Conservation (phyloP, 2,888 invertebrate species). For the Eueremaeus valkanovi region DNA sequence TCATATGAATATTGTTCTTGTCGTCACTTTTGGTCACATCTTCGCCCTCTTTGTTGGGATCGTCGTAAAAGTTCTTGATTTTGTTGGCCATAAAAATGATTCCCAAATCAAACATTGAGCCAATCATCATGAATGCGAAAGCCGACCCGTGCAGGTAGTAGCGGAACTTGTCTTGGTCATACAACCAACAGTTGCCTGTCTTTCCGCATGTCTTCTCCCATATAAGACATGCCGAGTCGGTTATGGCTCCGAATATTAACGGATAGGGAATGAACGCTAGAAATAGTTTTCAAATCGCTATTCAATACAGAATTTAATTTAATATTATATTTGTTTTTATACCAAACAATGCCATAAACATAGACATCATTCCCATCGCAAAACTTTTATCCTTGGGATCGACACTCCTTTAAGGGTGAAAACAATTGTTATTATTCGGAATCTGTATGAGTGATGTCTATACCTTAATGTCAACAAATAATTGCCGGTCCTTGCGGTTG, state of each 20-base stretch:
- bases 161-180: slow-evolving; percentile 47
- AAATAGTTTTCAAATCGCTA: background rate
- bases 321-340: background rate
- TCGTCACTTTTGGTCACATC: no score
- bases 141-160: slow-evolving; percentile 45
- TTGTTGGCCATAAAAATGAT: slow-evolving; percentile 43
- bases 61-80: slow-evolving; percentile 44
- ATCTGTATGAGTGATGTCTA: no score
- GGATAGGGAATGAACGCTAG: slow-evolving; percentile 48
- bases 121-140: slow-evolving; percentile 43
- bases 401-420: slow-evolving; percentile 43
- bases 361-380: slow-evolving; percentile 45
- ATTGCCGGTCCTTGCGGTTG: slow-evolving; percentile 43
- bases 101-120: slow-evolving; percentile 42
- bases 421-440: no score
- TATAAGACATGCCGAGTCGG: slow-evolving; percentile 46
- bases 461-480: slow-evolving; percentile 34
- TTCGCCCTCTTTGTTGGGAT: background rate
- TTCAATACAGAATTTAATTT: background rate
- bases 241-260: slow-evolving; percentile 46
- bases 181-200: slow-evolving; percentile 47
- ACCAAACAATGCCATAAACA: slow-evolving; percentile 46
- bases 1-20: no score
- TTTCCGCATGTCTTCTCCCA: slow-evolving; percentile 47
- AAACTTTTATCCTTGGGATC: slow-evolving; percentile 47